Conservation (phyloP, 2,113 vertebrate species). For the Cheirogaleus medius region DNA sequence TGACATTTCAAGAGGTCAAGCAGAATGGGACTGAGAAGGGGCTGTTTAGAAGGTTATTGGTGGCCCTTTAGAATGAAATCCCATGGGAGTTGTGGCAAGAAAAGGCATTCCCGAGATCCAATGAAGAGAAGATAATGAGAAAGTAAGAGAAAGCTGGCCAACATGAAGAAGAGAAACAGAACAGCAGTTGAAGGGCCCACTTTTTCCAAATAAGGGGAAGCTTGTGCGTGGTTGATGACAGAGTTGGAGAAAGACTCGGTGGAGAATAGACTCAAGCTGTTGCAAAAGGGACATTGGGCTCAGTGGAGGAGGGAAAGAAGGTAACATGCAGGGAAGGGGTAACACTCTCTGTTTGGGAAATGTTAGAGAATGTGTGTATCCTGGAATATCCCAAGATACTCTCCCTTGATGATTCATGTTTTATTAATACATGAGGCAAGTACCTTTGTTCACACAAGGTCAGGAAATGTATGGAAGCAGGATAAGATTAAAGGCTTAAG, state of each 20-base stretch:
- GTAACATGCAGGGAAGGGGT: fast-evolving
- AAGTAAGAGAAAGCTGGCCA: background rate
- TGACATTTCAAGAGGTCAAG: background rate
- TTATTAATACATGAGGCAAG: background rate
- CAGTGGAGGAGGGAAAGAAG: background rate
- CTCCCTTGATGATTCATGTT: background rate
- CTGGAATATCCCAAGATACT: background rate
- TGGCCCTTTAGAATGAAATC: background rate
- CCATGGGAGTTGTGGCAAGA: background rate
- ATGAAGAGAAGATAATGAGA: background rate
- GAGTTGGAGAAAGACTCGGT: background rate
- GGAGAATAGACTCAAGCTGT: background rate
- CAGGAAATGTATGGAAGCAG: background rate
- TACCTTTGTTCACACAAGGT: background rate
- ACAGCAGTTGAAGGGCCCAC: background rate
- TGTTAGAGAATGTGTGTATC: background rate
- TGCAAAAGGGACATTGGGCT: background rate
- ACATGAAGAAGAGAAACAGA: background rate
- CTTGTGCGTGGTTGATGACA: background rate
- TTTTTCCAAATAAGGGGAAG: background rate
- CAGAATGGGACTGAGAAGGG: background rate
- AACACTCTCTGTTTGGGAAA: background rate
- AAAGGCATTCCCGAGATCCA: background rate
- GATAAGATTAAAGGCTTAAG: conserved; percentile 3
- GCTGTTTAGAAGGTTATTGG: background rate